Percentiles rank a stretch among this genome's conserved stretches.
Conservation (phyloP, 2,797 vertebrate species). For the Urocyon cinereoargenteus region DNA sequence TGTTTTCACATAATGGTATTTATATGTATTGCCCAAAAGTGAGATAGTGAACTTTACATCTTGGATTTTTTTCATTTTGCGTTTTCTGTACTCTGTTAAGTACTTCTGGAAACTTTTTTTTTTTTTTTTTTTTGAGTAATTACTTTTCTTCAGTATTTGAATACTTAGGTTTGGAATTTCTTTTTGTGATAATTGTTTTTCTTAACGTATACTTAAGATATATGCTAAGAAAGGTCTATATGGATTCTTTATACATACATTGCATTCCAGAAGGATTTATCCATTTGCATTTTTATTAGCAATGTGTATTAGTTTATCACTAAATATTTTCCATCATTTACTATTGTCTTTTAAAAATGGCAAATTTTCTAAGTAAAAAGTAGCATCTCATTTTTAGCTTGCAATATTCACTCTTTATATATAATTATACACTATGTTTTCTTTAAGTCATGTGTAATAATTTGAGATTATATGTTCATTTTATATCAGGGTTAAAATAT, state of each 20-base stretch:
- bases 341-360: neutral
- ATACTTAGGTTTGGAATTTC: neutral
- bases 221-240: neutral
- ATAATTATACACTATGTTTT: neutral
- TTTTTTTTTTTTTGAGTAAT: neutral
- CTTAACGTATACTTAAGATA: neutral
- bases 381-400: neutral
- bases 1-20: neutral
- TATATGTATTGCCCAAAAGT: neutral
- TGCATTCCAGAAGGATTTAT: neutral
- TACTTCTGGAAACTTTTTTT: neutral
- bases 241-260: neutral
- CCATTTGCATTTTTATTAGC: neutral
- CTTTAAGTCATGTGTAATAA: neutral
- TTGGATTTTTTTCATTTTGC: neutral
- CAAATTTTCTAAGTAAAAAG: neutral
- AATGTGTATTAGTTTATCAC: neutral
- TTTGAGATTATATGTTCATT: conserved; percentile 26
- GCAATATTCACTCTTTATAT: neutral
- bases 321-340: neutral
- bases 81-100: neutral
- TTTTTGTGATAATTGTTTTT: neutral
- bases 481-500: neutral
- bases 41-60: neutral
- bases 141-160: neutral